Evolutionary conservation across 2,888 invertebrate genomes (phyloP).

Genomic region (Saturnia japonica): DNA sequence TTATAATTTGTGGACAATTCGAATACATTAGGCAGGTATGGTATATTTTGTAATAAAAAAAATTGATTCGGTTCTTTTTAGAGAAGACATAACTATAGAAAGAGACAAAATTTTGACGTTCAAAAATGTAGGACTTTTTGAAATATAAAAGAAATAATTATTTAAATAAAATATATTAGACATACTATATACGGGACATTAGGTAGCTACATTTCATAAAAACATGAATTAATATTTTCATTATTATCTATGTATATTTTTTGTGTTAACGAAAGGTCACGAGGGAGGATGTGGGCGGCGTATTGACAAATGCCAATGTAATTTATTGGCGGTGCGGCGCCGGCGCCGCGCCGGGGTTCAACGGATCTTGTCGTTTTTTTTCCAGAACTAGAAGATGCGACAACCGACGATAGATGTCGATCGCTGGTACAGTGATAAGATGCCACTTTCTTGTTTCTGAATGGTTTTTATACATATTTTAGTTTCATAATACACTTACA

Average conservation of each 20-base stretch:
- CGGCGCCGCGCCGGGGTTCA: slow-evolving; percentile 26
- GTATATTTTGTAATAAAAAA: too few relatives aligned
- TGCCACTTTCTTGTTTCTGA: slow-evolving; percentile 1
- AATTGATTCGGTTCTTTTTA: too few relatives aligned
- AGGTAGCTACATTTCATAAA: not conserved
- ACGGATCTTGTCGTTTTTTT: slow-evolving; percentile 14
- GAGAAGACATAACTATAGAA: too few relatives aligned
- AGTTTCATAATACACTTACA: not conserved
- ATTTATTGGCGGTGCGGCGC: slow-evolving; percentile 72
- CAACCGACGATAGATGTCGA: slow-evolving; percentile 10
- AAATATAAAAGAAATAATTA: too few relatives aligned
- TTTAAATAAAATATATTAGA: too few relatives aligned
- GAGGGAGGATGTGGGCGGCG: slow-evolving; percentile 58
- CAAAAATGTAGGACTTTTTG: too few relatives aligned
- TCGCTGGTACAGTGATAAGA: slow-evolving; percentile 9
- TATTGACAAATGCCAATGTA: slow-evolving; percentile 70
- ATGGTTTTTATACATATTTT: not conserved
- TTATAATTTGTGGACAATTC: too few relatives aligned
- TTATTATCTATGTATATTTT: slow-evolving; percentile 2
- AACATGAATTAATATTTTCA: not conserved
- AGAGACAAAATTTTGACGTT: too few relatives aligned
- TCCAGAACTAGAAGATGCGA: not conserved
- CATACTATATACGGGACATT: not conserved
- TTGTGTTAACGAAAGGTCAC: not conserved
- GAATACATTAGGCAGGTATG: too few relatives aligned